phyloP scores from a whole-genome alignment of 2,113 vertebrate species.

The Loxodonta africana region DNA sequence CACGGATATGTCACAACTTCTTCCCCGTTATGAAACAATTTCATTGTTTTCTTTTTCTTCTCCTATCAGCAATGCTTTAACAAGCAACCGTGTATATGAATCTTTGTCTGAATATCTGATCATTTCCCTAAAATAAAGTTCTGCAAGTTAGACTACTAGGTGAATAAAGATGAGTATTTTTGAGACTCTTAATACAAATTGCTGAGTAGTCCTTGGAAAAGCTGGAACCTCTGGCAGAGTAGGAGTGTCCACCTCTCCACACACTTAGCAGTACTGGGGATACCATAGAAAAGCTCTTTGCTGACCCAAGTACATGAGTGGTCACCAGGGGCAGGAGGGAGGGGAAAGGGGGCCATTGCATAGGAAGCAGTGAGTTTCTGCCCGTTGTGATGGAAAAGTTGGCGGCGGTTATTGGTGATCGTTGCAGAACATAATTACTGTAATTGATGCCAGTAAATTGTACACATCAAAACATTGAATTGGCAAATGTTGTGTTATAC shows the following conservation, averaged over 20 bases:
- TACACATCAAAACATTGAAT: not conserved
- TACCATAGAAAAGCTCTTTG: fast-evolving
- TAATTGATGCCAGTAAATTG: not conserved
- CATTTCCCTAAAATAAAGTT: not conserved
- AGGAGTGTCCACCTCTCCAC: fast-evolving
- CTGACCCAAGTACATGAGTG: not conserved
- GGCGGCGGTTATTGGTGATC: not conserved
- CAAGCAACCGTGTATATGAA: not conserved
- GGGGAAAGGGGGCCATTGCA: too few relatives aligned
- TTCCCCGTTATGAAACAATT: not conserved
- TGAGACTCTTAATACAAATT: not conserved
- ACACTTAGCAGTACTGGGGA: fast-evolving
- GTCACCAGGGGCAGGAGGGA: not conserved
- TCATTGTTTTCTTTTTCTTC: not conserved
- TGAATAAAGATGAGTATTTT: not conserved
- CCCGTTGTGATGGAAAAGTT: not conserved
- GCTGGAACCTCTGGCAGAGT: not conserved
- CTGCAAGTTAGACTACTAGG: not conserved
- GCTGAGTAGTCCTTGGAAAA: too few relatives aligned
- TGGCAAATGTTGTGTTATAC: not conserved
- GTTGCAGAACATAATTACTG: not conserved
- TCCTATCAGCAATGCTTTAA: not conserved
- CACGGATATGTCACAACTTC: fast-evolving
- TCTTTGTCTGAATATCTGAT: not conserved
- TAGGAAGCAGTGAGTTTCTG: not conserved